phyloP scores from a whole-genome alignment of 2,113 vertebrate genomes.

The Anoplopoma fimbria region DNA sequence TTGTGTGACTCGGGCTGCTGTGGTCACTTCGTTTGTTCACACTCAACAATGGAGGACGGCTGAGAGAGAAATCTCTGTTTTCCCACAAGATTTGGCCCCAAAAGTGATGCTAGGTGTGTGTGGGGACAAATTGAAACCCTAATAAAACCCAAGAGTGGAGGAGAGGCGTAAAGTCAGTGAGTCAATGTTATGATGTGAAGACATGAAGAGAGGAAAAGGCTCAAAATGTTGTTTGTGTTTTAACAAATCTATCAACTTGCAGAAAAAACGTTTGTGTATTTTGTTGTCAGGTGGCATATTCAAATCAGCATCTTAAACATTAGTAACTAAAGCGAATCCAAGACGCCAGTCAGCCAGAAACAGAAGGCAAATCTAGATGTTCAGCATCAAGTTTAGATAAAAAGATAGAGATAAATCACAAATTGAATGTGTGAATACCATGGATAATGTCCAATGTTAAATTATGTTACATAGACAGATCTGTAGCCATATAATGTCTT shows the following conservation, averaged over 20 bases:
- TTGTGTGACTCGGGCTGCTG: conserved; percentile 81
- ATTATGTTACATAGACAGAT: background rate
- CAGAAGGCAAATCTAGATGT: no score
- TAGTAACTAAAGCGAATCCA: background rate
- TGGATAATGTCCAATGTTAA: background rate
- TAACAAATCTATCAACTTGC: background rate
- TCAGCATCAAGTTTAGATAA: no score
- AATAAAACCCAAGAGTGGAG: conserved; percentile 55
- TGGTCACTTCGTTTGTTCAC: conserved; percentile 82
- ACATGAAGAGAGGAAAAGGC: conserved; percentile 1
- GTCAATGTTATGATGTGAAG: conserved; percentile 43
- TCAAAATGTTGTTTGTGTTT: conserved; percentile 8
- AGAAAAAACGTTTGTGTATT: background rate
- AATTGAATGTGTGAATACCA: background rate
- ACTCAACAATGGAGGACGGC: conserved; percentile 77
- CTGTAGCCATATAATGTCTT: background rate
- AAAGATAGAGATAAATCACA: background rate
- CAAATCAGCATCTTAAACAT: background rate
- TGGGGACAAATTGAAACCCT: conserved; percentile 69
- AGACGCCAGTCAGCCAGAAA: background rate
- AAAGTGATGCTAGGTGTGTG: conserved; percentile 52
- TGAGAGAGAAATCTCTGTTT: conserved; percentile 78
- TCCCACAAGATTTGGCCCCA: conserved; percentile 78
- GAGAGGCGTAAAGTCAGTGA: conserved; percentile 42
- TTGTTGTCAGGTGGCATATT: background rate